Conservation (phyloP, 2,113 vertebrate genomes). For the Setophaga coronata region DNA sequence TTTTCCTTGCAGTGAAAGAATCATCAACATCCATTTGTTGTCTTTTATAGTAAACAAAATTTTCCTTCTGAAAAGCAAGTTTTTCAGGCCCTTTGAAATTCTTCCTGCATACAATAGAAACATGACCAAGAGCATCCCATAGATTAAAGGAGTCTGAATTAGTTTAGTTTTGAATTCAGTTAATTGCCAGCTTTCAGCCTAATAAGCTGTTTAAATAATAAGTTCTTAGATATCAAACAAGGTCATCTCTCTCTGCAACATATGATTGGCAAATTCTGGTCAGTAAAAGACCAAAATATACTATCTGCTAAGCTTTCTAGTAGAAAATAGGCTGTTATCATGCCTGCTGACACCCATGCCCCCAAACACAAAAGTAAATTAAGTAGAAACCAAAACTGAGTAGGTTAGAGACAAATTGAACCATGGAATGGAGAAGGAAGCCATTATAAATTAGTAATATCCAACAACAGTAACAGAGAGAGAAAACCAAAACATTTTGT, state of each 20-base stretch:
- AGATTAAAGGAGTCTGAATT: neutral
- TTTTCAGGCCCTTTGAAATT: neutral
- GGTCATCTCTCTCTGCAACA: neutral
- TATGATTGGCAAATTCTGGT: neutral
- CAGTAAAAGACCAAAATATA: neutral
- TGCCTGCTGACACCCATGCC: neutral
- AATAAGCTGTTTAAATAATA: constrained; percentile 2
- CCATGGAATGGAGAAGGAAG: neutral
- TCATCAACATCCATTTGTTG: neutral
- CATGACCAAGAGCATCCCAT: neutral
- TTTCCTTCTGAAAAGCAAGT: neutral
- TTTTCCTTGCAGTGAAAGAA: neutral
- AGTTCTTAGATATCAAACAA: neutral
- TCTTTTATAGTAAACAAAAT: neutral
- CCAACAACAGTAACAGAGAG: neutral
- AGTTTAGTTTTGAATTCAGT: neutral
- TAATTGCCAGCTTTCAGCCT: neutral
- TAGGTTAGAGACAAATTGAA: neutral
- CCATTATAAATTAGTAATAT: neutral
- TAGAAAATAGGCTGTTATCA: neutral
- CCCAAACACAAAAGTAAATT: neutral
- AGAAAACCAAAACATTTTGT: neutral
- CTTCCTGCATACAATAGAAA: neutral
- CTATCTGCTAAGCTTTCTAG: neutral
- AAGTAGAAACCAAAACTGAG: neutral